Conservation (phyloP, 1,140 invertebrate species). For the Pollicipes pollicipes region DNA sequence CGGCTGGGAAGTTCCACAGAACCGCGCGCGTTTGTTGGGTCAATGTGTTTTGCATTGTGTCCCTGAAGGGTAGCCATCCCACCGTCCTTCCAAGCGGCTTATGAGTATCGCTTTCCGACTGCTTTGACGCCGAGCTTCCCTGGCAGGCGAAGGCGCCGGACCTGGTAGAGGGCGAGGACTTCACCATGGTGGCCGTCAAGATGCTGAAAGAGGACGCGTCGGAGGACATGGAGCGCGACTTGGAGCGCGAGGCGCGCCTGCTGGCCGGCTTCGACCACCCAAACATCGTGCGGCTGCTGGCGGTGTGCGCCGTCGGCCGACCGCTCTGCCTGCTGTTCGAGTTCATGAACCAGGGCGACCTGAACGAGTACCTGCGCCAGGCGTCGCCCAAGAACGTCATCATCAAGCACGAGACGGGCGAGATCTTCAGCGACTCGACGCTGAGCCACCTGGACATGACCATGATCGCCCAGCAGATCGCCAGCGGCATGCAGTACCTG, state of each 20-base stretch:
- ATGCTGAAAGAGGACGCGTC: slow-evolving; percentile 93
- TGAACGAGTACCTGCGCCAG: slow-evolving; percentile 74
- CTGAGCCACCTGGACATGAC: slow-evolving; percentile 59
- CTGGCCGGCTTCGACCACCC: slow-evolving; percentile 83
- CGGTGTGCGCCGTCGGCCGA: slow-evolving; percentile 74
- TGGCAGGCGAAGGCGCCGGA: slow-evolving; percentile 68
- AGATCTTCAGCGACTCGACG: slow-evolving; percentile 30
- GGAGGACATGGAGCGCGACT: slow-evolving; percentile 78
- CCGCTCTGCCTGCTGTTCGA: slow-evolving; percentile 89
- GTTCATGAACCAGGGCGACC: slow-evolving; percentile 81
- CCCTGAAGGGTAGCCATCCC: too few relatives aligned
- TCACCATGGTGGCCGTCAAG: slow-evolving; percentile 86
- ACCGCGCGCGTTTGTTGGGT: too few relatives aligned
- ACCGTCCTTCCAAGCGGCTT: too few relatives aligned
- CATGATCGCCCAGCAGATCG: slow-evolving; percentile 63
- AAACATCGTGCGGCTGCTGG: slow-evolving; percentile 77
- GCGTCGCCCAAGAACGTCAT: slow-evolving; percentile 51
- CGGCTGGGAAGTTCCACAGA: too few relatives aligned
- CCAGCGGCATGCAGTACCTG: slow-evolving; percentile 86
- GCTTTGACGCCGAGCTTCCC: too few relatives aligned
- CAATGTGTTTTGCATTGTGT: too few relatives aligned
- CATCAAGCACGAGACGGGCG: slow-evolving; percentile 34
- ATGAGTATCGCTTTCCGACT: too few relatives aligned
- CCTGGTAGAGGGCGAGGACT: slow-evolving; percentile 62
- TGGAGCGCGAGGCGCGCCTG: slow-evolving; percentile 82